Evolutionary conservation across 1,140 invertebrate genomes (phyloP), one percentile per base, ranked within the genome.

Genomic region (Drepana arcuata): DNA sequence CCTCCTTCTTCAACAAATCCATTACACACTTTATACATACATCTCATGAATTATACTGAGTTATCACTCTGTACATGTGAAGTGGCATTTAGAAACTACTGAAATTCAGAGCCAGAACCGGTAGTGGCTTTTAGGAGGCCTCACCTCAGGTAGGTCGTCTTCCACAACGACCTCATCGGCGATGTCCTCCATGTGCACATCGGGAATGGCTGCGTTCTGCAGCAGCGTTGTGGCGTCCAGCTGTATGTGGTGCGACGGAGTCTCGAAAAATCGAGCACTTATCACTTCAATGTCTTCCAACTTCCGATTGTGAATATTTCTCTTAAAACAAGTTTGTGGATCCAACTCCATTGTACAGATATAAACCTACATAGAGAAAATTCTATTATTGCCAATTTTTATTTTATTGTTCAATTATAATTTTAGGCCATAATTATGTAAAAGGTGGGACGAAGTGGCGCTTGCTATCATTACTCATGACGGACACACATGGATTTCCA

Each of bases 341-440:
- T 95, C 94, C 66, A 91, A 88, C 51, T 95, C 91, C 86, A 97
- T 88, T 68, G 97, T 94, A 57, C 91, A 92, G 27, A 96, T 87
- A 63, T 95, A 96, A 0, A 94, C 93, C 93, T 95, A 62, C 6
- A 41, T 40, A 32, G 15, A 26, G 28, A 12, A 27, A 34, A 24
- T 21, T 15, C 12, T 21, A 7, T 28, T 27, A n/a, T 16, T 5
- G 18, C n/a, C 5, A 45, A 11, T n/a, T n/a, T n/a, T n/a, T n/a
- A n/a, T n/a, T n/a, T n/a, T n/a, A n/a, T n/a, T n/a, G n/a, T n/a
- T n/a, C n/a, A n/a, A n/a, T n/a, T n/a, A n/a, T n/a, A n/a, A n/a
- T n/a, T n/a, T n/a, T n/a, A n/a, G n/a, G n/a, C n/a, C n/a, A n/a
- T n/a, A n/a, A n/a, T n/a, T n/a, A n/a, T n/a, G n/a, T n/a, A n/a